Base-by-base conservation (phyloP, 1,140 invertebrate species). In the Daktulosphaira vitifoliae region DNA sequence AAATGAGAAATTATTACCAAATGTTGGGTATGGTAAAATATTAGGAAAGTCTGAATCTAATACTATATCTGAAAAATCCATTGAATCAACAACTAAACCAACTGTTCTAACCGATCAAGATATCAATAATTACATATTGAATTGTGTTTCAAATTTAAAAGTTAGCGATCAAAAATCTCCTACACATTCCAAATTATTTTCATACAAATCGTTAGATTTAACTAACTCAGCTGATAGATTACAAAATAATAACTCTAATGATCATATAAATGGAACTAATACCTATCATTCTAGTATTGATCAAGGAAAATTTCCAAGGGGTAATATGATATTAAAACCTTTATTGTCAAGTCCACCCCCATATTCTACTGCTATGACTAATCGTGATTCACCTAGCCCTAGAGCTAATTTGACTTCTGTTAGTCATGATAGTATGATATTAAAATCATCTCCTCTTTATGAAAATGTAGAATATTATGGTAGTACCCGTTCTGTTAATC, bases 391-490 rank as follows among this genome's bases (percentile, higher is more conserved):
- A 3, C 56, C 56, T 26, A 62, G 56, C 46, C 56, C 56, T 26
- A 38, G 56, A 13, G 11, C 16, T 29, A 48, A 39, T 48, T 46
- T 62, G 11, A 39, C 39, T 5, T 46, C 56, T 9, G 15, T 48
- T 20, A 62, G 16, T 48, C 25, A 48, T 46, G 29, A 33, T 33
- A n/a, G n/a, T n/a, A 33, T 33, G 5, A 25, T 44, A 46, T 29
- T 46, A 15, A 59, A 46, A 48, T 62, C 56, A 9, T 62, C 56
- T 2, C 85, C 82, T 26, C 83, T 90, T 22, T 90, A 90, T 73
- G 88, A 90, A 74, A 90, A 90, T 74, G 80, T 89, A 42, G 86
- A 88, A 67, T 88, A 87, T 74, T 88, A 87, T 76, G 76, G 79
- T 11, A 74, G 75, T 48, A 71, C 76, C 13, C 70, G 38, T 49